Percentiles rank a stretch among this genome's conserved stretches.
Evolutionary conservation across 2,888 invertebrate genomes (phyloP).

Genomic region (Norana najaformis): DNA sequence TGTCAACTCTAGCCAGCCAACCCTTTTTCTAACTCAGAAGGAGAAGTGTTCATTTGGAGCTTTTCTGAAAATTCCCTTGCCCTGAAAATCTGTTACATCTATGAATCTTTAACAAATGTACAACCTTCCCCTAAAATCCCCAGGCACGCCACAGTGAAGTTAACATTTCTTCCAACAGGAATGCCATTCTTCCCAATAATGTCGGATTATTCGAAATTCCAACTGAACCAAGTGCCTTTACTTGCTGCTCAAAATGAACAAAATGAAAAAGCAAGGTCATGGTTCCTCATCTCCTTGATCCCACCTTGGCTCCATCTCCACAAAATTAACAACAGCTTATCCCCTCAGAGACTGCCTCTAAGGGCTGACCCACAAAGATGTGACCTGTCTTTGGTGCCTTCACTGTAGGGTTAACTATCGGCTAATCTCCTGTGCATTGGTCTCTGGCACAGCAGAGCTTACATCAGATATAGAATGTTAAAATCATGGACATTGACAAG

Average conservation of each 20-base stretch:
- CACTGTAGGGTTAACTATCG: not conserved
- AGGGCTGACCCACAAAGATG: not conserved
- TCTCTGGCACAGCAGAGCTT: not conserved
- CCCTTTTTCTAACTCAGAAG: not conserved
- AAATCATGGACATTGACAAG: not conserved
- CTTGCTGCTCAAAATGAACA: not conserved
- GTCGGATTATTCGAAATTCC: not conserved
- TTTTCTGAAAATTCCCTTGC: not conserved
- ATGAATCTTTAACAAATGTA: not conserved
- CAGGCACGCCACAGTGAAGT: not conserved
- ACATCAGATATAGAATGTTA: not conserved
- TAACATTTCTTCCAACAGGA: not conserved
- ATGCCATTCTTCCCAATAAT: not conserved
- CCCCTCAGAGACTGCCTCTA: not conserved
- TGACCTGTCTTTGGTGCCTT: not conserved
- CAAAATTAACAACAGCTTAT: slow-evolving; percentile 2
- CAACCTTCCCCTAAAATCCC: not conserved
- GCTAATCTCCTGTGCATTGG: not conserved
- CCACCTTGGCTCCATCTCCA: not conserved
- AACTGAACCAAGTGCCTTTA: not conserved
- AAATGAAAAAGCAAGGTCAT: not conserved
- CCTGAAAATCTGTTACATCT: not conserved
- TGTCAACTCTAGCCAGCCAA: not conserved
- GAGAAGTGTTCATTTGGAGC: not conserved
- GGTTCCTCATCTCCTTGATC: not conserved